Evolutionary conservation across 37 sponge, comb jelly and placozoan genomes (phyloP), one percentile per base, ranked within the genome.

Genomic region (Diacarnus erythraeanus): DNA sequence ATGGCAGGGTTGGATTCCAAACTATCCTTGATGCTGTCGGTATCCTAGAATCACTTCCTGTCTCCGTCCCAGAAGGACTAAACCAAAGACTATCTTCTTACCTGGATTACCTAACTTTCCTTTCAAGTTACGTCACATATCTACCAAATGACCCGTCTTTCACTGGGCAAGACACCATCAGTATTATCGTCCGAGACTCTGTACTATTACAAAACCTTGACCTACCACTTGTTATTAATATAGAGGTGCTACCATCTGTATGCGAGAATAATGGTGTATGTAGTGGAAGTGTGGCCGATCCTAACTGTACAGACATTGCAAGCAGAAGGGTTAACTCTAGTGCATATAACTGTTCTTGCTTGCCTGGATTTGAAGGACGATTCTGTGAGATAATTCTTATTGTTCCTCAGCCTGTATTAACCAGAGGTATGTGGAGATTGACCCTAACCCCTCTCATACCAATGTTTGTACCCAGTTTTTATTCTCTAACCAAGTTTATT

Each of bases 261-360:
- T 94, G 94, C 74, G 74, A 70, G 54, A 94, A 94, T 36, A 73
- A 78, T 64, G 94, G 94, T 21, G 80, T 84, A 15, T 94, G 94
- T 57, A 71, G 57, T n/a, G 85, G 87, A 31, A 86, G 90, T 72
- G 74, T 51, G 36, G 17, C 31, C 0, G 91, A 86, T 31, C 84
- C 81, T 3, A 77, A 64, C 65, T 94, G 94, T 43, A 29, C 73
- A 9, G 75, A 91, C 43, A 64, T 76, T 27, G 57, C 58, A 38
- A 84, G 69, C 0, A 68, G 84, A n/a, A 67, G 80, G 20, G 40
- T 37, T 3, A 23, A 57, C 9, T 59, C 59, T 57, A 76, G 42
- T 22, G 69, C 59, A 0, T 91, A 91, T 75, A 79, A 64, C 72
- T 94, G 94, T 64, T 57, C 72, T 1, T 94, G 94, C 75, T 74